Conservation (phyloP, 1,140 invertebrate species). For the Scylla paramamosain region DNA sequence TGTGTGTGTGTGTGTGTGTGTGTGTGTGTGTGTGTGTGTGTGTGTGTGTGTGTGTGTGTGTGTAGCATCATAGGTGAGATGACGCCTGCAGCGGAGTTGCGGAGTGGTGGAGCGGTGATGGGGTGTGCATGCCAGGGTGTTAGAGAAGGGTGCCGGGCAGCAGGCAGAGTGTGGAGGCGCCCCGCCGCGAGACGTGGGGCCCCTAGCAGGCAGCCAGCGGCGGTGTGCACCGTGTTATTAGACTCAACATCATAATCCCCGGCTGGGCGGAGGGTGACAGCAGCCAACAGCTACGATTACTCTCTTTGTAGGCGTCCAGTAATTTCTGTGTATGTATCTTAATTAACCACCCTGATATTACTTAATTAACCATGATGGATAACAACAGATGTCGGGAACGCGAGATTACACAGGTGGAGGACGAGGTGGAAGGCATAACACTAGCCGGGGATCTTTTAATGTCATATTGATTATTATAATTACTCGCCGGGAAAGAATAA, state of each 20-base stretch:
- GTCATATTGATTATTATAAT: slow-evolving; percentile 48
- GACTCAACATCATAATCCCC: slow-evolving; percentile 26
- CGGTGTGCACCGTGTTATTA: slow-evolving; percentile 36
- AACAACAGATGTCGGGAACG: background rate
- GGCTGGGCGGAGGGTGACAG: slow-evolving; percentile 31
- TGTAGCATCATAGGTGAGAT: too few relatives aligned
- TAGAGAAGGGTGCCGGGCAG: too few relatives aligned
- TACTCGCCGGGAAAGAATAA: slow-evolving; percentile 28
- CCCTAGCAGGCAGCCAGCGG: background rate
- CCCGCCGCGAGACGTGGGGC: background rate
- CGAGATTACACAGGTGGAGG: slow-evolving; percentile 36
- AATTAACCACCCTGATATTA: slow-evolving; percentile 44
- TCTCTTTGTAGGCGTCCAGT: background rate
- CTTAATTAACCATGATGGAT: slow-evolving; percentile 53
- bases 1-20: too few relatives aligned
- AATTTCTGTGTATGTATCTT: slow-evolving; percentile 55
- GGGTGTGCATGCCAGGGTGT: too few relatives aligned
- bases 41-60: too few relatives aligned
- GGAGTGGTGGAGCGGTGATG: too few relatives aligned
- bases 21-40: too few relatives aligned
- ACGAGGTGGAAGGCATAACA: background rate
- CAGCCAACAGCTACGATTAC: background rate
- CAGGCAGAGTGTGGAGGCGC: background rate
- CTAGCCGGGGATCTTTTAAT: slow-evolving; percentile 26
- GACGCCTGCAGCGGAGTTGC: too few relatives aligned